Conservation (phyloP, 2,113 vertebrate genomes). For the Sinocyclocheilus anophthalmus region DNA sequence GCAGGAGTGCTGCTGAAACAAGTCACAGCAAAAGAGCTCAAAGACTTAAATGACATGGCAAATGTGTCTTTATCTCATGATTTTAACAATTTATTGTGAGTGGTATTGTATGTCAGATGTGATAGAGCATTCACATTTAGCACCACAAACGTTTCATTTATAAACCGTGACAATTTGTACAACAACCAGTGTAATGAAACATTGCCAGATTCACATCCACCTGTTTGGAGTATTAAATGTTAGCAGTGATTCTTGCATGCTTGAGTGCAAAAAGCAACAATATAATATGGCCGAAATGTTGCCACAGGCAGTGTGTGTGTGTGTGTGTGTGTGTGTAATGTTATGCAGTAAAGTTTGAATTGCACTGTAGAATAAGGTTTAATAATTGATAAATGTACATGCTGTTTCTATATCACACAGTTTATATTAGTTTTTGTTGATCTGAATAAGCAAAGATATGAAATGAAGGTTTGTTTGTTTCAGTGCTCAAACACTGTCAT, state of each 20-base stretch:
- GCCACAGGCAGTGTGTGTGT: neutral
- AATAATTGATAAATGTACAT: neutral
- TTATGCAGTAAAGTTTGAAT: neutral
- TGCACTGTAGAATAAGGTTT: constrained; percentile 10
- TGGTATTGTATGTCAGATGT: neutral
- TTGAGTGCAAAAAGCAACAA: neutral
- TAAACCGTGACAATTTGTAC: neutral
- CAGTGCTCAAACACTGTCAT: neutral
- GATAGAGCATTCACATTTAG: neutral
- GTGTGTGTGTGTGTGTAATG: no score
- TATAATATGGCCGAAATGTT: neutral
- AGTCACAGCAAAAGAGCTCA: neutral
- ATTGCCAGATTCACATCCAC: neutral
- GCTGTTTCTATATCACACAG: neutral
- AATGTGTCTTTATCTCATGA: neutral
- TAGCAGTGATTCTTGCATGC: neutral
- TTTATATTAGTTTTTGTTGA: neutral
- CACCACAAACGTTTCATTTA: neutral
- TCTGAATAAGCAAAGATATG: constrained; percentile 6
- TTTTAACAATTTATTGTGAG: neutral
- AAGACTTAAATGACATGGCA: neutral
- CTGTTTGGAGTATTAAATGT: neutral
- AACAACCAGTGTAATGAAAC: neutral
- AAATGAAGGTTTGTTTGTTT: neutral
- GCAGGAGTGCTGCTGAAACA: neutral